Base-by-base conservation (phyloP, 2,888 invertebrate genomes). In the Tiphia femorata region DNA sequence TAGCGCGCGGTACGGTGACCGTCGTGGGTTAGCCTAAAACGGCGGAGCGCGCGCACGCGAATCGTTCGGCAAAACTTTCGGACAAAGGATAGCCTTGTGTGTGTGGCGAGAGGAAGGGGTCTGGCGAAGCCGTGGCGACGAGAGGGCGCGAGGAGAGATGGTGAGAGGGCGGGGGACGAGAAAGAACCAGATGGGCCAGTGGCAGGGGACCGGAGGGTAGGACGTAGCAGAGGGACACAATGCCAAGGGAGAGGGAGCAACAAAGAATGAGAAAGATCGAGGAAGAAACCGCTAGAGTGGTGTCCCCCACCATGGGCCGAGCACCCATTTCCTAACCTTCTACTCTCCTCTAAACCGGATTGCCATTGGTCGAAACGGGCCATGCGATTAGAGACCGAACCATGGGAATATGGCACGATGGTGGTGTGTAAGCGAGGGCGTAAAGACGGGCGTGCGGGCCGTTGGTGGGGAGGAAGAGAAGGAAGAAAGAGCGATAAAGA, bases 1-100 rank as follows among this genome's bases (percentile, higher is more conserved):
- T n/a, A n/a, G n/a, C n/a, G n/a, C n/a, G n/a, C n/a, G n/a, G n/a
- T n/a, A n/a, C n/a, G n/a, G n/a, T n/a, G n/a, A n/a, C n/a, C n/a
- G n/a, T n/a, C n/a, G n/a, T n/a, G n/a, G n/a, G n/a, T n/a, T n/a
- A n/a, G n/a, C n/a, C n/a, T n/a, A n/a, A n/a, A n/a, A n/a, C n/a
- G n/a, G n/a, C n/a, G 37, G 17, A 17, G 14, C 17, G 56, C 60
- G 57, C 61, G 65, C 58, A 57, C 67, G 67, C 73, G 51, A 67
- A 60, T 60, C 57, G 55, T 25, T 66, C 49, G 40, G 56, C 64
- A 74, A 74, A n/a, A 78, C 81, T 81, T 81, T 73, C 12, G 80
- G 80, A 82, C 81, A 82, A 82, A 82, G 81, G 76, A 80, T 79
- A 79, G 80, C 82, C 82, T 81, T 81, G 79, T 79, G 70, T 54